Base-by-base conservation (phyloP, 2,888 invertebrate species). In the Marasmarcha lunaedactyla region DNA sequence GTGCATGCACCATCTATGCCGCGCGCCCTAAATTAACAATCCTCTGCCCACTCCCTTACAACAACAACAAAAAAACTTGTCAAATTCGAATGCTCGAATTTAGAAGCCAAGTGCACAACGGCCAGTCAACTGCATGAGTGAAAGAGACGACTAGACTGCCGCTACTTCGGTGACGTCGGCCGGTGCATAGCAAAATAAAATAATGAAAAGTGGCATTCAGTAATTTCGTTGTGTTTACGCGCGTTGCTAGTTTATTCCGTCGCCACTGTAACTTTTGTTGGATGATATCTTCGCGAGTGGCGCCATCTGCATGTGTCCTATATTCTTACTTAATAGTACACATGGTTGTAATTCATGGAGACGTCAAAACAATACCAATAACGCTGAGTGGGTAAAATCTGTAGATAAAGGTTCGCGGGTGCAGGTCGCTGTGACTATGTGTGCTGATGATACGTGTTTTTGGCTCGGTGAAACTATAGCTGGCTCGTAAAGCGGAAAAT, bases 171-270 rank as follows among this genome's bases (percentile, higher is more conserved):
- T 77, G 78, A 78, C 78, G 78, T 72, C 67, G 70, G 53, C 57
- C 73, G 69, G 71, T 79, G 78, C 77, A 78, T 78, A 76, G 74
- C 70, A 72, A 77, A 78, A 78, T 76, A 72, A 76, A 61, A 63
- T 77, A 76, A 81, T 83, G 79, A 79, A 81, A 83, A 79, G 77
- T 79, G 76, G 71, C 72, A 72, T 73, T 77, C 71, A 78, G 79
- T 81, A 76, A 79, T 71, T 79, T 79, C 69, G 76, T 71, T 68
- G 81, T 79, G 79, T 81, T 83, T 81, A 81, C 78, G 76, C 78
- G 79, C 67, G 77, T 74, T 71, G 76, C 76, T 77, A 72, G 79
- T 74, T 76, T 71, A 67, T 73, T 73, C 67, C 52, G 81, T 73
- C 57, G 61, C 57, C 61, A 54, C 59, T 52, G 51, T 49, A 55